phyloP scores from a whole-genome alignment of 2,888 invertebrate genomes.

The Pheosia tremula region DNA sequence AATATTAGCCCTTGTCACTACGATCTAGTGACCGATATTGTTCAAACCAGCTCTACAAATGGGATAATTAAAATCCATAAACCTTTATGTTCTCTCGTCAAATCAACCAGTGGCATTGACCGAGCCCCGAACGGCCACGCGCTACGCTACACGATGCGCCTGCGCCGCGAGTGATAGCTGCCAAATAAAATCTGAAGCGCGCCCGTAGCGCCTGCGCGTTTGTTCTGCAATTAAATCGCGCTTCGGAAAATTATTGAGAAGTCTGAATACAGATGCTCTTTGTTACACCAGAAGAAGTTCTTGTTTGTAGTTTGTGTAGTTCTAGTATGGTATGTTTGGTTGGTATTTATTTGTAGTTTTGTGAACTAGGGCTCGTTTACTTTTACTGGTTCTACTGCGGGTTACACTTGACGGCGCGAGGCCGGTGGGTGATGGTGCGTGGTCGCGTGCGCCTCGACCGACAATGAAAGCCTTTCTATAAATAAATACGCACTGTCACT shows the following conservation, averaged over 20 bases:
- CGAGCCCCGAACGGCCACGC: not conserved
- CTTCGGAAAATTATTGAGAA: not conserved
- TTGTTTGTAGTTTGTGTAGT: too few species aligned
- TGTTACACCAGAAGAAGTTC: not conserved
- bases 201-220: not conserved
- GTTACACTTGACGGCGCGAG: too few species aligned
- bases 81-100: not conserved
- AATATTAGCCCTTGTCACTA: too few species aligned
- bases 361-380: too few species aligned
- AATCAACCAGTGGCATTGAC: constrained; percentile 2
- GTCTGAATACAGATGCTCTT: not conserved
- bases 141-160: not conserved
- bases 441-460: not conserved
- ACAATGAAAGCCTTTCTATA: constrained; percentile 33
- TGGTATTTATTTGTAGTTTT: too few species aligned
- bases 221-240: not conserved
- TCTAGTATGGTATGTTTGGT: too few species aligned
- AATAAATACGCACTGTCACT: constrained; percentile 29
- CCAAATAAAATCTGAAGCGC: not conserved
- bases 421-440: not conserved
- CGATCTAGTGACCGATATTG: too few species aligned
- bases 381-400: too few species aligned
- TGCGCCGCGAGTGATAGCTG: constrained; percentile 1
- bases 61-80: too few species aligned
- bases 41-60: too few species aligned